Base-by-base conservation (phyloP, 2,113 vertebrate genomes). In the Conger conger region DNA sequence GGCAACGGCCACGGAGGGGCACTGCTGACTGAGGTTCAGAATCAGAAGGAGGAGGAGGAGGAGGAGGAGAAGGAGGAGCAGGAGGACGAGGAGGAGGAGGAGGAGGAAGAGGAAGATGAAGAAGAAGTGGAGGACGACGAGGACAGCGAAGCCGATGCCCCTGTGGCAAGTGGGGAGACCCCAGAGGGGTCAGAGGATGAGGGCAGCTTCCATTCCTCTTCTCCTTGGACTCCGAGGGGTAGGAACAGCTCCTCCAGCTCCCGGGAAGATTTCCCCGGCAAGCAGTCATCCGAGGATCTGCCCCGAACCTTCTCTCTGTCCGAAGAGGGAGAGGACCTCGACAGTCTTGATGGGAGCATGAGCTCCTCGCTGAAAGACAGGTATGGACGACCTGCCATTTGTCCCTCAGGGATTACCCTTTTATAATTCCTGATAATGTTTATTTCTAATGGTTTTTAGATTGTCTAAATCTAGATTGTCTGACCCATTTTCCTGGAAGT, bases 191-290 rank as follows among this genome's bases (percentile, higher is more conserved):
- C 38, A 0, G 11, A 76, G 37, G 54, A 9, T 27, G 16, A 63
- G 30, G 33, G 87, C 87, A 73, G 80, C 81, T 7, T 79, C 76
- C 35, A 38, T 40, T 23, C 87, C 4, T 85, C 87, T 1, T 90
- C 92, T n/a, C 94, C 94, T 23, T 96, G 94, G 94, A 94, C 94
- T 84, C 94, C 95, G 86, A 94, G 93, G 79, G 84, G 80, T 27
- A 91, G 90, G 36, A 85, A 84, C 42, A 42, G 57, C 18, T 82
- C 36, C 76, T 82, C 81, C 81, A 79, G 20, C 80, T 77, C 80
- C 89, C 87, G 90, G 83, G 92, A 91, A 90, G 91, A 93, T 60
- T 91, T 89, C 17, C 86, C 88, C 5, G 11, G 36, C 18, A 88
- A 86, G 82, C 5, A 7, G 18, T 63, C 57, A 63, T 63, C 57